Percentiles rank a stretch among this genome's conserved stretches.
These are phyloP conservation scores for Ivindomyrus marchei DNA, from an alignment of 2,113 vertebrate genomes.

Conservation along the genomic window DNA sequence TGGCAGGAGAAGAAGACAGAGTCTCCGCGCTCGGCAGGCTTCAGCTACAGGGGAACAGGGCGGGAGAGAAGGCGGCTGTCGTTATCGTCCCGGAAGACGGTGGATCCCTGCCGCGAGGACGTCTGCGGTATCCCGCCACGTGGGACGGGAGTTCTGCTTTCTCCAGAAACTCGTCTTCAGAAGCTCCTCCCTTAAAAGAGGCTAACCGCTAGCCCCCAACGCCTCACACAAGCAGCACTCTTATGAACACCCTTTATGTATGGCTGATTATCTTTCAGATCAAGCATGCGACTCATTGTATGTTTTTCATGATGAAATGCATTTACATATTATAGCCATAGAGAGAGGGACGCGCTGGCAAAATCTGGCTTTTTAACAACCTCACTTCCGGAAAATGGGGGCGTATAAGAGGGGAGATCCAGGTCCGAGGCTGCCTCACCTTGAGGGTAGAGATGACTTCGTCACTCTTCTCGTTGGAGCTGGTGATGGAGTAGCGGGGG, in stretches of 20 bases:
- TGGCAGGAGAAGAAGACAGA: conserved; percentile 98
- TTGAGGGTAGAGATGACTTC: conserved; percentile 93
- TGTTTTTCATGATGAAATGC: neutral
- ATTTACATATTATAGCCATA: neutral
- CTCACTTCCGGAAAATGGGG: neutral
- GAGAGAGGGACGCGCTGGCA: neutral
- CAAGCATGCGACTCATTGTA: neutral
- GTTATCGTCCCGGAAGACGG: neutral
- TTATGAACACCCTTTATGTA: neutral
- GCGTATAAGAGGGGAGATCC: neutral
- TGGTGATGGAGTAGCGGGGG: conserved; percentile 81
- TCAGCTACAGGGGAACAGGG: conserved; percentile 63
- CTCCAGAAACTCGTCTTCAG: neutral
- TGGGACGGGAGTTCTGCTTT: neutral
- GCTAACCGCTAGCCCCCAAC: neutral
- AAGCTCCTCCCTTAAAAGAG: neutral
- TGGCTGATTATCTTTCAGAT: neutral
- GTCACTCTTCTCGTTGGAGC: conserved; percentile 88
- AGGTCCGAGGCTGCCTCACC: conserved; percentile 57
- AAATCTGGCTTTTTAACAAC: neutral
- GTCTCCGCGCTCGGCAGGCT: conserved; percentile 91
- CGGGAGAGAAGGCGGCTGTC: neutral
- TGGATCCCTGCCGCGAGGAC: neutral
- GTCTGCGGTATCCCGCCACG: neutral
- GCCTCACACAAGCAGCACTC: neutral